Percentiles rank a stretch among this genome's conserved stretches.
Evolutionary conservation across 2,888 invertebrate genomes (phyloP).

Genomic region (Parthenolecanium corni): DNA sequence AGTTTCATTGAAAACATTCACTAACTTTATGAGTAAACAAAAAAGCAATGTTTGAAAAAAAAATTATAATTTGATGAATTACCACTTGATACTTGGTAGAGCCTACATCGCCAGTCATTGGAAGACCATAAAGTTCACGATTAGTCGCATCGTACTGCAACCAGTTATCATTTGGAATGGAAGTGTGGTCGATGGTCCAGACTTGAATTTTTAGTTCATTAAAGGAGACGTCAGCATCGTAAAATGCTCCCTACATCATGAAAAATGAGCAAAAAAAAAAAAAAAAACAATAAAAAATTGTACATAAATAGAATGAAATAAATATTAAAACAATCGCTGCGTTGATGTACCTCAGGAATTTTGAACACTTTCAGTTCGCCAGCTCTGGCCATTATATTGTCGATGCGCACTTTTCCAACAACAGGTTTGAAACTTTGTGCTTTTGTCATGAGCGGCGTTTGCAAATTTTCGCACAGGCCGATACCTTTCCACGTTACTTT

Average conservation of each 20-base stretch:
- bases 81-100: constrained; percentile 66
- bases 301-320: not conserved
- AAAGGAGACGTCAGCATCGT: constrained; percentile 73
- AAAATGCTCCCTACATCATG: constrained; percentile 63
- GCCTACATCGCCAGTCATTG: constrained; percentile 58
- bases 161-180: constrained; percentile 62
- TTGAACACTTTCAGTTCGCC: constrained; percentile 69
- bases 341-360: constrained; percentile 57
- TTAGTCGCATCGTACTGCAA: constrained; percentile 78
- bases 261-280: not conserved
- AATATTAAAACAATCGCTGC: not conserved
- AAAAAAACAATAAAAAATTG: not conserved
- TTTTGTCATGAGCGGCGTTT: constrained; percentile 41
- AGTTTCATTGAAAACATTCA: too few species aligned
- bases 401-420: constrained; percentile 65
- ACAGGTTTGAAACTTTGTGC: constrained; percentile 59
- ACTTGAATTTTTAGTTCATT: constrained; percentile 59
- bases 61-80: constrained; percentile 28
- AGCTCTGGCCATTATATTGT: constrained; percentile 66
- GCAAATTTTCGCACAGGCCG: constrained; percentile 52
- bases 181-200: constrained; percentile 57
- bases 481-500: constrained; percentile 54
- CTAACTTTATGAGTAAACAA: too few species aligned
- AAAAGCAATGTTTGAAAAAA: too few species aligned
- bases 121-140: constrained; percentile 80